Base-by-base conservation (phyloP, 37 sponge, comb jelly and placozoan genomes). In the Corticium candelabrum region DNA sequence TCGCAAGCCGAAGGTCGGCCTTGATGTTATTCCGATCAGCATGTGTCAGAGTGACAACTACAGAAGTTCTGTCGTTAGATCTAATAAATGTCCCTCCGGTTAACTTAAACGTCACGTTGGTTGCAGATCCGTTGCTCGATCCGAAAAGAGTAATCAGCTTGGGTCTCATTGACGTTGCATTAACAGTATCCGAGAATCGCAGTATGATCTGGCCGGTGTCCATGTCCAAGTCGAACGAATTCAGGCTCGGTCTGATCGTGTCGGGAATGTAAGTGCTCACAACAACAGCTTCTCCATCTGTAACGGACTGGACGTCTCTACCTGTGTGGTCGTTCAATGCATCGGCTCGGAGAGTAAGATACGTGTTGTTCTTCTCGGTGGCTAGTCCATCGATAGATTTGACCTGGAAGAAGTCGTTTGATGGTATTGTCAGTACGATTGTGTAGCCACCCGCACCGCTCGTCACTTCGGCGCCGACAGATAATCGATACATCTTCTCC, bases 171-270 rank as follows among this genome's bases (percentile, higher is more conserved):
- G 81, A 73, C 38, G 37, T 7, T 11, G 72, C 33, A 15, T 74
- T 80, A 34, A 94, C 77, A 0, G 95, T 88, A 41, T 94, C 95
- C 77, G 77, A 84, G 82, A 94, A 94, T 30, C 84, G 86, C 38
- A 94, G 67, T 31, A 81, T 77, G 21, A 94, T 76, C 67, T 36
- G 40, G 3, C 91, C 95, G 33, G 57, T 1, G 40, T 88, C 74
- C 71, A 90, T 50, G 71, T 90, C 89, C 41, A 94, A 74, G 34
- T 50, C 38, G 69, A 84, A 94, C 21, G 77, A 38, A 0, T 69
- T 21, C 68, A 94, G 75, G 0, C 37, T 34, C 27, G 95, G 91
- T 75, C 86, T 35, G 21, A 41, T 74, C 0, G 74, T 37, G 76
- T 94, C 95, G 32, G 76, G 35, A 34, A 81, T 86, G 77, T 70